These are phyloP conservation scores for Albula goreensis DNA, from an alignment of 2,113 vertebrate species.

Conservation along the genomic window DNA sequence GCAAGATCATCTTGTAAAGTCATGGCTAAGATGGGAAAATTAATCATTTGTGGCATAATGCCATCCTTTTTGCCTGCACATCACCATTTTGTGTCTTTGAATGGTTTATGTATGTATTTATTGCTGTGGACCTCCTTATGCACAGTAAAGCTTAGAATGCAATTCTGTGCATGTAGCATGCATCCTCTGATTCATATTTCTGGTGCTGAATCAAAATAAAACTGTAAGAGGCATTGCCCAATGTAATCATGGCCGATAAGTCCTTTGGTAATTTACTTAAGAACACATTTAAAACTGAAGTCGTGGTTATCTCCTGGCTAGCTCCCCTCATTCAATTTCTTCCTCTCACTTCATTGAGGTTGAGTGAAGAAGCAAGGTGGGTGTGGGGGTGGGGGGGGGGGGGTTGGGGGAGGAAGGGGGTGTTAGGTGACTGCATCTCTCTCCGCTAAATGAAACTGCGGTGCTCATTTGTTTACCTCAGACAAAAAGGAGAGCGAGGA, in stretches of 20 bases:
- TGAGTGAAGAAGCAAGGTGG: not conserved
- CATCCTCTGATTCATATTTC: not conserved
- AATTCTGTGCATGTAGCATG: not conserved
- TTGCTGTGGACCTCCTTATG: not conserved
- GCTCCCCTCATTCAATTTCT: not conserved
- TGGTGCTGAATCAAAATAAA: not conserved
- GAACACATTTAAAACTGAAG: not conserved
- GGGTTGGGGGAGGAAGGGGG: not conserved
- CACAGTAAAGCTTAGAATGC: not conserved
- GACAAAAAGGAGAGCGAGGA: constrained; percentile 69
- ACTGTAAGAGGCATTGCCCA: not conserved
- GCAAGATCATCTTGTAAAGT: too few relatives aligned
- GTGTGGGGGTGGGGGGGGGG: too few relatives aligned
- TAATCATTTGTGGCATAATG: not conserved
- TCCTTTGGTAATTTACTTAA: not conserved
- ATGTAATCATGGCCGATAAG: not conserved
- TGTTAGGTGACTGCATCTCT: not conserved
- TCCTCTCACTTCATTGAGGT: not conserved
- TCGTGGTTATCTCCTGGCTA: not conserved
- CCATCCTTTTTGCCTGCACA: too few relatives aligned
- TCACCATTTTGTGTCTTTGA: not conserved
- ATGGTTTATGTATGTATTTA: not conserved
- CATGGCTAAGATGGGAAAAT: too few relatives aligned
- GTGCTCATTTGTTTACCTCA: constrained; percentile 26
- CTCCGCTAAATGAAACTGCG: not conserved